A percentile compares a stretch with the other conserved stretches of the same genome.
Conservation (phyloP, 2,797 vertebrate species). For the Sus cebifrons region DNA sequence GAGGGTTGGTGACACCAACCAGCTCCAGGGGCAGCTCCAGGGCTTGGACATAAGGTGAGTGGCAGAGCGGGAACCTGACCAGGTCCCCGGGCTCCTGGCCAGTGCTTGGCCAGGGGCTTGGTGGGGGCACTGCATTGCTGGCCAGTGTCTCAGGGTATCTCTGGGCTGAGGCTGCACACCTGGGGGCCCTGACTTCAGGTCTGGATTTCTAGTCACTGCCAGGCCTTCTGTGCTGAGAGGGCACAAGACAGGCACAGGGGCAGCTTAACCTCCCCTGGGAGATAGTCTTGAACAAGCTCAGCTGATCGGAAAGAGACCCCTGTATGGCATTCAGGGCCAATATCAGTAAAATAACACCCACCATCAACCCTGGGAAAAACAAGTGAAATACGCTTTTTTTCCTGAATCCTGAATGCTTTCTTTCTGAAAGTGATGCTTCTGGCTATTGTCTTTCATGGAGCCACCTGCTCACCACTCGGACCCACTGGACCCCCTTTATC, state of each 20-base stretch:
- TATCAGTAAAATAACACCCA: neutral
- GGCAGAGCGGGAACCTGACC: no score
- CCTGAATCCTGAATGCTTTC: neutral
- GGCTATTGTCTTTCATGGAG: neutral
- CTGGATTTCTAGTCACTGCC: accelerated
- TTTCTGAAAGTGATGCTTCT: neutral
- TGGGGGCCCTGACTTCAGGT: accelerated
- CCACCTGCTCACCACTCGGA: accelerated
- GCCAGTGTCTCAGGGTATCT: accelerated
- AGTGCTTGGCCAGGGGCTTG: accelerated
- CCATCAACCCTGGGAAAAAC: neutral
- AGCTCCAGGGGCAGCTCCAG: no score
- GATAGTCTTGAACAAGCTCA: neutral
- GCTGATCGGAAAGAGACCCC: neutral
- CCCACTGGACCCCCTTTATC: accelerated
- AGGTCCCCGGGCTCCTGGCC: neutral
- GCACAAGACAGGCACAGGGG: accelerated
- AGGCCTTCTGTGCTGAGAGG: neutral
- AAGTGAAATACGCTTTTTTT: neutral
- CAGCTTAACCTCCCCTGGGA: neutral
- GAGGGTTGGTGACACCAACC: neutral
- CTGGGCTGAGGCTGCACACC: accelerated
- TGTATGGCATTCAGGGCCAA: neutral
- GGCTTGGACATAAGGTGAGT: neutral
- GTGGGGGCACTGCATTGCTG: accelerated